Evolutionary conservation across 2,888 invertebrate species (phyloP).

Genomic region (Conus canariensis): DNA sequence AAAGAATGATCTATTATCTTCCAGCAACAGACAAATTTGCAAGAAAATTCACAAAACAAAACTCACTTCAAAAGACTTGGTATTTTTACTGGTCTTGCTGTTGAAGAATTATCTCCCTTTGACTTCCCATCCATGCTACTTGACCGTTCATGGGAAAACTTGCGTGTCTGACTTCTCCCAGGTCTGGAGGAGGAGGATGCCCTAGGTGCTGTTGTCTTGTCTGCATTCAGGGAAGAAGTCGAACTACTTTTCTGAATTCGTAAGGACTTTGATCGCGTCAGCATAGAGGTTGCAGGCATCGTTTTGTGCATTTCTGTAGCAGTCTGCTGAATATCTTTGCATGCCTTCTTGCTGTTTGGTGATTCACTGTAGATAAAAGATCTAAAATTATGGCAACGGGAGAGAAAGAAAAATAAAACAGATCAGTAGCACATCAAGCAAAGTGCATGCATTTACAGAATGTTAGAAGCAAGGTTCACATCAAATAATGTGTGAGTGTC

Average conservation of each 20-base stretch:
- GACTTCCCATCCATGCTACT: neutral
- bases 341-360: conserved; percentile 14
- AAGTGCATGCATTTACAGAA: neutral
- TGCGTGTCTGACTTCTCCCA: neutral
- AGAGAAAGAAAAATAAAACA: neutral
- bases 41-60: neutral
- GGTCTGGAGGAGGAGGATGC: neutral
- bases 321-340: conserved; percentile 27
- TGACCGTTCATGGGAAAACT: neutral
- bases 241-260: conserved; percentile 24
- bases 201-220: neutral
- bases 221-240: neutral
- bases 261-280: conserved; percentile 14
- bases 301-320: neutral
- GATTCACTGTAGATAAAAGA: conserved; percentile 32
- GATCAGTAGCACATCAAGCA: neutral
- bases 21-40: no score
- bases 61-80: conserved; percentile 63
- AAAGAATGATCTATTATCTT: no score
- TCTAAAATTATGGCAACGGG: conserved; percentile 10
- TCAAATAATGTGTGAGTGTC: no score
- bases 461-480: no score
- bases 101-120: neutral
- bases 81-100: neutral
- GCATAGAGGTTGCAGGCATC: neutral